Evolutionary conservation across 2,888 invertebrate genomes (phyloP), one percentile per base, ranked within the genome.

Genomic region (Chalcosyrphus nemorum): DNA sequence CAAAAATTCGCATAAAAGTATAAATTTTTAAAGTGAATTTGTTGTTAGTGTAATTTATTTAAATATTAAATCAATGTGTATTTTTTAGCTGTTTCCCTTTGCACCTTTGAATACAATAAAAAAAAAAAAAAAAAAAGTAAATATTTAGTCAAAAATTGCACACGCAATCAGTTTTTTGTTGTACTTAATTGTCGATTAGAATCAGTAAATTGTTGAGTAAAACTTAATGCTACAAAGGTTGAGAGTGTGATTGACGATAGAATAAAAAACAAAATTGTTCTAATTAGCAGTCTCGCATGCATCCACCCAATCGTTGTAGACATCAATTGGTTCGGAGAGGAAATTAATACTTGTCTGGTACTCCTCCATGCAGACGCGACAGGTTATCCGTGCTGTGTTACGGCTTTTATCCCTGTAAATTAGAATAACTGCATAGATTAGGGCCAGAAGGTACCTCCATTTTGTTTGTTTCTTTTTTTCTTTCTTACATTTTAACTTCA

Each of bases 281-380:
- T 92, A 95, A 92, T 98, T 99, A 71, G 98, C 99, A 88, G 93
- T 94, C 93, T 99, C 99, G 92, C 99, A 99, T 0, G 99, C 99
- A 93, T 99, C 99, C 81, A 99, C 98, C 99, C 99, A 99, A 91
- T 99, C 99, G 92, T 99, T 98, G 91, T 99, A 99, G 13, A 99
- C 99, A 93, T 99, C 99, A 87, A 99, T 95, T 4, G 99, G 96
- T 91, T 99, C 99, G 6, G 99, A 98, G 78, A 99, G 93, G 89
- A 97, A 97, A 92, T 98, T 99, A 86, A 99, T 98, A 29, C 95
- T 95, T 0, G 99, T 98, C 91, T 99, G 99, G 92, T 97, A 99
- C 89, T 98, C 98, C 93, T 99, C 99, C 89, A 97, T 92, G 90
- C 99, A 99, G 1, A 99, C 98, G 87, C 97, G 93, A 92, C 99